Conservation (phyloP, 2,797 vertebrate species). For the Rhyacichthys aspro region DNA sequence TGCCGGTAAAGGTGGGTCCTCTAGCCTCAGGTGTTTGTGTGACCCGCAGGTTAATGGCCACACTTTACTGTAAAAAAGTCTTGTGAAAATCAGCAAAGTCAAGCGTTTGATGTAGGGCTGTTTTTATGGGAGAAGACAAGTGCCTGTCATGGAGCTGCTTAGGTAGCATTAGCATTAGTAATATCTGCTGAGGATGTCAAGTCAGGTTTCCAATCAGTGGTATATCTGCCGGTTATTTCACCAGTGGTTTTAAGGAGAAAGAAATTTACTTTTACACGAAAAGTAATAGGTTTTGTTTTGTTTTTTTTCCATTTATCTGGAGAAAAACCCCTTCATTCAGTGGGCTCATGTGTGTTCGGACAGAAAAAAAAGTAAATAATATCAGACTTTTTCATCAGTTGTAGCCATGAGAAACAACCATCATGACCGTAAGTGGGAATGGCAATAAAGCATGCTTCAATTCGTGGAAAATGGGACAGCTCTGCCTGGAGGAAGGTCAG, state of each 20-base stretch:
- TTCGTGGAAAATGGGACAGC: not conserved
- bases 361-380: too few species aligned
- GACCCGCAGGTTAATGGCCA: conserved; percentile 58
- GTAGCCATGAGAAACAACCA: not conserved
- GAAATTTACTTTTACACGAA: too few species aligned
- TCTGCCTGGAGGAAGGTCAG: not conserved
- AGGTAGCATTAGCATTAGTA: not conserved
- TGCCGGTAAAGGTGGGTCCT: conserved; percentile 18
- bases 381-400: too few species aligned
- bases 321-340: too few species aligned
- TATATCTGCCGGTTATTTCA: too few species aligned
- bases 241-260: too few species aligned
- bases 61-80: conserved; percentile 43
- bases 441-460: not conserved
- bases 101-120: not conserved
- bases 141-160: not conserved
- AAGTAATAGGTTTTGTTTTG: too few species aligned
- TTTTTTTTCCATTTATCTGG: too few species aligned
- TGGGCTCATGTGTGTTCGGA: too few species aligned
- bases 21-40: conserved; percentile 41
- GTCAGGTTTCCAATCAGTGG: too few species aligned
- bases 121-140: conserved; percentile 10
- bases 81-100: conserved; percentile 23
- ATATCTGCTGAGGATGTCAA: not conserved
- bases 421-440: too few species aligned